Percentiles rank a stretch among this genome's conserved stretches.
phyloP scores from a whole-genome alignment of 2,888 invertebrate species.

The Epinotia nisella region DNA sequence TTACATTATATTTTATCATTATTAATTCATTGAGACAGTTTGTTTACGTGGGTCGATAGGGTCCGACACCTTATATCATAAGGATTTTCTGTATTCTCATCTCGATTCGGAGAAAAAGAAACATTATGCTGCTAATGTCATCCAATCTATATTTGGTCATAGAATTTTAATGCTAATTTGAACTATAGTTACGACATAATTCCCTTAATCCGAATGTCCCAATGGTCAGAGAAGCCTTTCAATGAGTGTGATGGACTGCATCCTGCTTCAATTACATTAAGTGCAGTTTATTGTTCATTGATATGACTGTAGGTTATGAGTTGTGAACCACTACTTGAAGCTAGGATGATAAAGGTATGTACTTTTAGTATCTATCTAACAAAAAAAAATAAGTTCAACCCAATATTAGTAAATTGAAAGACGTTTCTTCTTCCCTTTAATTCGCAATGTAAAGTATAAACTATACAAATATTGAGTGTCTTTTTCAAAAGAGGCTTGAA shows the following conservation, averaged over 20 bases:
- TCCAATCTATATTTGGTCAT: conserved; percentile 49
- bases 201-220: conserved; percentile 47
- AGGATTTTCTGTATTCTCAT: too few species aligned
- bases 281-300: conserved; percentile 69
- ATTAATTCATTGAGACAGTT: too few species aligned
- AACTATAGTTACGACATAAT: conserved; percentile 50
- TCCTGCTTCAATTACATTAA: conserved; percentile 79
- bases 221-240: conserved; percentile 68
- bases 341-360: neutral
- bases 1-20: too few species aligned
- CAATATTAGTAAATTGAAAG: neutral
- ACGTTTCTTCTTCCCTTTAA: neutral
- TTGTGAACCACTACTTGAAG: neutral
- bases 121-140: conserved; percentile 59
- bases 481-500: too few species aligned
- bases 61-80: too few species aligned
- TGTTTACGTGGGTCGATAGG: too few species aligned
- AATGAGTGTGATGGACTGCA: conserved; percentile 76
- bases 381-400: neutral
- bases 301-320: conserved; percentile 54
- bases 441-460: too few species aligned
- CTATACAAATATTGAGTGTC: too few species aligned
- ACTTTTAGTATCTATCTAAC: neutral
- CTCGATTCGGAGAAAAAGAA: neutral
- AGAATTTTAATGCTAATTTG: conserved; percentile 52